Evolutionary conservation across 2,113 vertebrate species (phyloP), one percentile per base, ranked within the genome.

Genomic region (Macroglossus sobrinus): DNA sequence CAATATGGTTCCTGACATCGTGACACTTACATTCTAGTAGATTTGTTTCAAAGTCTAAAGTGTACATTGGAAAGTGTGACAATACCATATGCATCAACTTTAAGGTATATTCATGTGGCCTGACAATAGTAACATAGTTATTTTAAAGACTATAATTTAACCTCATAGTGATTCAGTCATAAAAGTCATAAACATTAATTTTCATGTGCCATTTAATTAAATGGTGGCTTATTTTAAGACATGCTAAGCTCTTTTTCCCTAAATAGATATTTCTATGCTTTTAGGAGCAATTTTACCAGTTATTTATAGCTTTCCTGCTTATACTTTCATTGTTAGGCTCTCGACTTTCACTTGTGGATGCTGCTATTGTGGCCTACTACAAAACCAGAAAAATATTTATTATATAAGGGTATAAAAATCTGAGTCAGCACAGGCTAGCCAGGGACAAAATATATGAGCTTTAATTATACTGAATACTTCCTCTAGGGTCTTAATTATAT

Each of bases 311-410:
- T 81, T 50, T 76, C 28, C 16, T 93, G 18, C 18, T 81, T 90
- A 35, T 16, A 50, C 64, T 38, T 68, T 72, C 45, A 76, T 10
- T 81, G 47, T 53, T n/a, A 86, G 22, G n/a, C 8, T 90, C 72
- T n/a, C n/a, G 38, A 40, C 38, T 94, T 22, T 30, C 18, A 75
- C 18, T 89, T 75, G 14, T 40, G 33, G 68, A 61, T 75, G 10
- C 9, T 78, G n/a, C 71, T 50, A 50, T 2, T 38, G 30, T n/a
- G 30, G 26, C 86, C 55, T 92, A 92, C 63, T 84, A 78, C 28
- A 86, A 90, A 94, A 72, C n/a, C 82, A 71, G 16, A 85, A 92
- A 87, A 80, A 61, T 61, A n/a, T 7, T 28, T 93, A 22, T 57
- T 84, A 86, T 55, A 45, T 76, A 53, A 59, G 86, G 30, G 16